Evolutionary conservation across 1,140 invertebrate species (phyloP), one percentile per base, ranked within the genome.

Genomic region (Drosophila albomicans): DNA sequence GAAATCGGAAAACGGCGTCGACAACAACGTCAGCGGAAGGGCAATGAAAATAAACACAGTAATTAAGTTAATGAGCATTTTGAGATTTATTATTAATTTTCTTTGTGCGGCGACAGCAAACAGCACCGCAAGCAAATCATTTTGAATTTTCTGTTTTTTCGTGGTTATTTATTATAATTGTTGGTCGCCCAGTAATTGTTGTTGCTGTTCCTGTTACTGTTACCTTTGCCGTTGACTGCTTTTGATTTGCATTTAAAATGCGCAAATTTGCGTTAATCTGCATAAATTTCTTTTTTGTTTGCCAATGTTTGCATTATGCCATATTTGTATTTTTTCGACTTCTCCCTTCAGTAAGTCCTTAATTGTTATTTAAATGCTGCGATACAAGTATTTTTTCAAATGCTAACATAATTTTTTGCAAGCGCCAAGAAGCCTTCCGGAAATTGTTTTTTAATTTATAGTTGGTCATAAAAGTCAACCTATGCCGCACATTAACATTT

Each of bases 31-130:
- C 67, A 77, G 69, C 86, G 86, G 82, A 90, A 91, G 79, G 87
- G 87, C 82, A 90, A 90, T 82, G 84, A 91, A 91, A 91, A 88
- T 91, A 91, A 91, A 91, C 84, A 85, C 88, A 88, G 88, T 91
- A 91, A 91, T 91, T 91, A 91, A 91, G 88, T 91, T 91, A 91
- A 91, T 91, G 88, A 91, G 88, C 82, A 91, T 91, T 91, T 91
- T 91, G 76, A 91, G 88, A 91, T 91, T 91, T 91, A 91, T 91
- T 91, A 91, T 91, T 91, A 90, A 90, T 90, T 89, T 90, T 90
- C 78, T 69, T 90, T 90, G 75, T 68, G 62, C 51, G 11, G 20
- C 61, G 38, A 41, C 62, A 52, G 15, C 56, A 28, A 45, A 43
- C 54, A 46, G 30, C 32, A 48, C 61, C 20, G 54, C 28, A 54